Evolutionary conservation across 2,797 vertebrate species (phyloP).

Genomic region (Mus spretus): DNA sequence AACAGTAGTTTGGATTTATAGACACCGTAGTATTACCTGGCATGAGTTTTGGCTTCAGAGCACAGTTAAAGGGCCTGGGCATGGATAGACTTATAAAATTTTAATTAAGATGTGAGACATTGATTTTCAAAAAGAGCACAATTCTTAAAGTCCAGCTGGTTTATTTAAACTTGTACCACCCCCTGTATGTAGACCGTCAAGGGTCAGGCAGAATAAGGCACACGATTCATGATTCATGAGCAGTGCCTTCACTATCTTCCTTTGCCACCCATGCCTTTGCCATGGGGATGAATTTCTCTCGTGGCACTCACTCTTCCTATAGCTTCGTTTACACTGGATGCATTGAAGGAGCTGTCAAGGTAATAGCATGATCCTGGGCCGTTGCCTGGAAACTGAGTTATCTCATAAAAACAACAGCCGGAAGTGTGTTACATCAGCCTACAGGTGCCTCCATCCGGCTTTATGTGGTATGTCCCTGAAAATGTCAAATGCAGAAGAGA

Average conservation of each 20-base stretch:
- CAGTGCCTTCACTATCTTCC: neutral
- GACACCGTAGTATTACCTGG: slow-evolving; percentile 80
- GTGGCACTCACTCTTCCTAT: neutral
- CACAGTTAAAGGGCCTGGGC: slow-evolving; percentile 87
- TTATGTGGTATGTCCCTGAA: neutral
- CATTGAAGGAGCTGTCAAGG: slow-evolving; percentile 3
- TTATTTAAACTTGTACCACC: slow-evolving; percentile 82
- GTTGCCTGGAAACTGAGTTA: slow-evolving; percentile 19
- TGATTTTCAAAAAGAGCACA: slow-evolving; percentile 54
- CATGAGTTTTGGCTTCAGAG: slow-evolving; percentile 85
- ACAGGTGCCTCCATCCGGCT: neutral
- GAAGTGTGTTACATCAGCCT: neutral
- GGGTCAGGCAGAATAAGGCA: neutral
- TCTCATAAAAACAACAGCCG: neutral
- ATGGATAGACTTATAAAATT: slow-evolving; percentile 77
- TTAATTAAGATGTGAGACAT: slow-evolving; percentile 20
- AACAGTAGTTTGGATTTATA: slow-evolving; percentile 80
- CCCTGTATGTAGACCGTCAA: neutral
- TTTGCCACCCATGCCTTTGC: neutral
- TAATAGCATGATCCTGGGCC: neutral
- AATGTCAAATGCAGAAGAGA: slow-evolving; percentile 4
- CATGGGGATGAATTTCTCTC: slow-evolving; percentile 33
- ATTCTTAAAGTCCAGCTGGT: slow-evolving; percentile 28
- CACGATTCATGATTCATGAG: neutral
- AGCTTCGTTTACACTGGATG: slow-evolving; percentile 23